Percentiles rank a stretch among this genome's conserved stretches.
These are phyloP conservation scores for Pangasius djambal DNA, from an alignment of 2,797 vertebrate genomes.

Conservation along the genomic window DNA sequence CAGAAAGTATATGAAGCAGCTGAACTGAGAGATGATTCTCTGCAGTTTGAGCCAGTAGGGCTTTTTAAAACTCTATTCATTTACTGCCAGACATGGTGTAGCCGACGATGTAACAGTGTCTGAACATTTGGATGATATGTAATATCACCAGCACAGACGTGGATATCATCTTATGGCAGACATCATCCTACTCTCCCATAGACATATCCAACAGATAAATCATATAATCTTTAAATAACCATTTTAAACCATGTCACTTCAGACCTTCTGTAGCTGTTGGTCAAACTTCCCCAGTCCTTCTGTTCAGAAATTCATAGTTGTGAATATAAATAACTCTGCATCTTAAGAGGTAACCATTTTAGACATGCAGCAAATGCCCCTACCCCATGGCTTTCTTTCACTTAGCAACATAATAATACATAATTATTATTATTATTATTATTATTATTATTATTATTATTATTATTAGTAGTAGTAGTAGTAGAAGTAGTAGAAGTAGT, in stretches of 20 bases:
- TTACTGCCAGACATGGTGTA: not conserved
- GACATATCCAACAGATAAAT: not conserved
- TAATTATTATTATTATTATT: no score
- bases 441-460: not conserved
- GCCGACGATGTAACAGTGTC: not conserved
- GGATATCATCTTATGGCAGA: not conserved
- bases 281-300: not conserved
- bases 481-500: not conserved
- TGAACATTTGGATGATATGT: not conserved
- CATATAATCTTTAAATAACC: not conserved
- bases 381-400: not conserved
- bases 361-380: not conserved
- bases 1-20: constrained; percentile 25
- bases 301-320: not conserved
- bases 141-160: not conserved
- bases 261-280: not conserved
- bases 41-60: not conserved
- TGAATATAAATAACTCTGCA: not conserved
- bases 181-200: not conserved
- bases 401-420: not conserved
- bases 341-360: not conserved
- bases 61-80: not conserved
- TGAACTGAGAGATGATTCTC: not conserved
- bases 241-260: not conserved
- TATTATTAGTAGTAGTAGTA: not conserved